These are phyloP conservation scores for Drosophila jambulina DNA, from an alignment of 1,140 invertebrate genomes.

Conservation along the genomic window DNA sequence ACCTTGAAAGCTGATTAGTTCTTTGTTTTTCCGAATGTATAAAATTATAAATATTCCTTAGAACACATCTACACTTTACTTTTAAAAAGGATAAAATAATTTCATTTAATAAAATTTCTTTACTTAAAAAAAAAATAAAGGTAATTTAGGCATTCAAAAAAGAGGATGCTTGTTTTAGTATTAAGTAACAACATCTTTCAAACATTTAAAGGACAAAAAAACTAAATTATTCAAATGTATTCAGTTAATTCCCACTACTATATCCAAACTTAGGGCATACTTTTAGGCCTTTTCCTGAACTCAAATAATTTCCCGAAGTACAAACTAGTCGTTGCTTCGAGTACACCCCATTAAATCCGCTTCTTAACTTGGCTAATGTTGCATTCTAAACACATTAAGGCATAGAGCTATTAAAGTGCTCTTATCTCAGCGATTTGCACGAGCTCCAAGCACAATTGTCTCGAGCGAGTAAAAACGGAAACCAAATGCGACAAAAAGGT, in stretches of 20 bases:
- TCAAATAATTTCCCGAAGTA: neutral
- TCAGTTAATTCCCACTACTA: neutral
- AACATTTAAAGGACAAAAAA: no score
- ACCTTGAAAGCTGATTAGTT: neutral
- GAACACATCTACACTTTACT: no score
- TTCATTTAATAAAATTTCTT: no score
- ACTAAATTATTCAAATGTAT: neutral
- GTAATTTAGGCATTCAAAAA: no score
- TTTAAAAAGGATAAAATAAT: no score
- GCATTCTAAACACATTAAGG: conserved; percentile 70
- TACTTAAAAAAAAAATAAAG: no score
- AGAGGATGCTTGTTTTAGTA: neutral
- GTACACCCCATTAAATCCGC: conserved; percentile 1
- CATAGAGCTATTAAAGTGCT: conserved; percentile 44
- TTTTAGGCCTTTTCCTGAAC: conserved; percentile 5
- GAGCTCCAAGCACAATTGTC: conserved; percentile 39
- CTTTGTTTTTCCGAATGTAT: neutral
- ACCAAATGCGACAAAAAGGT: conserved; percentile 8
- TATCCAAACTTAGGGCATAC: neutral
- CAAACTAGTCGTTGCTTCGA: neutral
- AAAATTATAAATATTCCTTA: no score
- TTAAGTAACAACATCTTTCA: neutral
- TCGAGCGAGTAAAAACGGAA: conserved; percentile 25
- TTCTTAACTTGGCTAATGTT: conserved; percentile 33
- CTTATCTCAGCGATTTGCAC: conserved; percentile 59